phyloP scores from a whole-genome alignment of 2,113 vertebrate genomes.

The Scolopax mira region DNA sequence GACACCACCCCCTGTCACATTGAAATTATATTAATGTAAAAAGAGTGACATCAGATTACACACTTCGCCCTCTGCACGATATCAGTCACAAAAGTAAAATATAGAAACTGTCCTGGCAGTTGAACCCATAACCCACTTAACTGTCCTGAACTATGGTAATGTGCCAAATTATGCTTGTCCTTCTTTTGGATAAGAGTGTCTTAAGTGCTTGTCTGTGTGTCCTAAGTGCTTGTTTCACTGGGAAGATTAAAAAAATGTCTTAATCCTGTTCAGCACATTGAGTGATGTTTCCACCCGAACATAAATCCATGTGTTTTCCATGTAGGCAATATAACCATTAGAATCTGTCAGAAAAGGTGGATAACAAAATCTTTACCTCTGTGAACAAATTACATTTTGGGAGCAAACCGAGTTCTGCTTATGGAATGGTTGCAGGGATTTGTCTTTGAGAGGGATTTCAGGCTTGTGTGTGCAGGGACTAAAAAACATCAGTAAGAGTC shows the following conservation, averaged over 20 bases:
- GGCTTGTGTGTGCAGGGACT: accelerated
- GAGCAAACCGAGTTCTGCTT: not conserved
- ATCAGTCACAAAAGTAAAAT: not conserved
- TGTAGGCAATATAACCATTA: not conserved
- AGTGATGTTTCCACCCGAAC: not conserved
- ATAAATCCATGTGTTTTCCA: not conserved
- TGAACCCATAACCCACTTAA: not conserved
- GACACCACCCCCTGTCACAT: not conserved
- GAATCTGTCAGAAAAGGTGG: not conserved
- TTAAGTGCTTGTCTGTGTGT: not conserved
- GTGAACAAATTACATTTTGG: not conserved
- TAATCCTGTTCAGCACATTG: not conserved
- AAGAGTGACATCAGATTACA: not conserved
- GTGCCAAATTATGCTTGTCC: not conserved
- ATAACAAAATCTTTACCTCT: not conserved
- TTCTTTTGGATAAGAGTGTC: not conserved
- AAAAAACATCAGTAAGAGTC: not conserved
- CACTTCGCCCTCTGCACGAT: not conserved
- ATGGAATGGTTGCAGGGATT: not conserved
- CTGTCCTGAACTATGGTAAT: not conserved
- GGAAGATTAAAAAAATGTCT: constrained; percentile 16
- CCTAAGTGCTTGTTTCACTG: not conserved
- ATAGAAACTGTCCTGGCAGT: not conserved
- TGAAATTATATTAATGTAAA: not conserved
- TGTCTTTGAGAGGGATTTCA: not conserved